Conservation (phyloP, 2,797 vertebrate genomes). For the Atherinosoma microstoma region DNA sequence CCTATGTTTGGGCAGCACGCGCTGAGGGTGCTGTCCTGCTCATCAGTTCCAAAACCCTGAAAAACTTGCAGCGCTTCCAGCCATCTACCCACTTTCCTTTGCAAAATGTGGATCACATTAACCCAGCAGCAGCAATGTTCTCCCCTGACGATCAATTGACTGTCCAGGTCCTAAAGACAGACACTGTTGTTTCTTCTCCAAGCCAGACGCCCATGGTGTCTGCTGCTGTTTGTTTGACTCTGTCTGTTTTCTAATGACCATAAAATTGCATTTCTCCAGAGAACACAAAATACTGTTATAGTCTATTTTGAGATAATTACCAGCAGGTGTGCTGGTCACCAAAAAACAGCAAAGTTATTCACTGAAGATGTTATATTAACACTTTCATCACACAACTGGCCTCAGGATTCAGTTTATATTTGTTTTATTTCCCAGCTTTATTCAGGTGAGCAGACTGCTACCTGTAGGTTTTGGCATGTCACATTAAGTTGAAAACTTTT, state of each 20-base stretch:
- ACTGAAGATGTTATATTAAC: constrained; percentile 36
- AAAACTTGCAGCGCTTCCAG: constrained; percentile 57
- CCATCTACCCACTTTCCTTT: constrained; percentile 50
- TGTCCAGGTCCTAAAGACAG: constrained; percentile 72
- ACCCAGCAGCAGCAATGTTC: constrained; percentile 70
- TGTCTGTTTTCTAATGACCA: constrained; percentile 62
- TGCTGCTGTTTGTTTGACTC: constrained; percentile 71
- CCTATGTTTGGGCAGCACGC: constrained; percentile 53
- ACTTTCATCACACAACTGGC: constrained; percentile 28
- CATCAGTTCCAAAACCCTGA: constrained; percentile 63
- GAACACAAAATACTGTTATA: constrained; percentile 13
- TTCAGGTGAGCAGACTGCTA: constrained; percentile 19
- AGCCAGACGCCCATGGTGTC: constrained; percentile 63
- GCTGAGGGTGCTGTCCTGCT: constrained; percentile 53
- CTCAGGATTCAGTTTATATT: constrained; percentile 29
- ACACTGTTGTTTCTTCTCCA: constrained; percentile 56
- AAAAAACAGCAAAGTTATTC: constrained; percentile 11
- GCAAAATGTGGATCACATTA: constrained; percentile 82
- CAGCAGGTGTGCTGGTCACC: constrained; percentile 49
- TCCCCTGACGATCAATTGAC: constrained; percentile 68
- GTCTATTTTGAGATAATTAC: constrained; percentile 53
- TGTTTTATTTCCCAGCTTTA: neutral
- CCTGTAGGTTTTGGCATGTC: constrained; percentile 34
- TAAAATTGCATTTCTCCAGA: constrained; percentile 56
- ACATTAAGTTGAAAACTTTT: constrained; percentile 17